These are phyloP conservation scores for Chiloscyllium punctatum DNA, from an alignment of 2,797 vertebrate species.

Conservation along the genomic window DNA sequence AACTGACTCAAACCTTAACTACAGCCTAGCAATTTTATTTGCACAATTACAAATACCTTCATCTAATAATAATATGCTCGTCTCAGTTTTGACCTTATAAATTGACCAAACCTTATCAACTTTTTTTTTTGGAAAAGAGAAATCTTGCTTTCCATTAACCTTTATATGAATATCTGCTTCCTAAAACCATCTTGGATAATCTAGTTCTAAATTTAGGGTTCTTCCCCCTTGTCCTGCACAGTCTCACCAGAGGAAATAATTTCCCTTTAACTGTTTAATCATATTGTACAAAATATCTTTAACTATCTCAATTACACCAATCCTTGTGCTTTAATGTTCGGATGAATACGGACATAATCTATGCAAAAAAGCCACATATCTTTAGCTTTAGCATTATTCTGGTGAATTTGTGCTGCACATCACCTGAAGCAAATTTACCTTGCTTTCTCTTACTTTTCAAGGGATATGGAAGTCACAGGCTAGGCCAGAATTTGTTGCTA, in stretches of 20 bases:
- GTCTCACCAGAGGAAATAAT: not conserved
- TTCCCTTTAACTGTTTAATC: not conserved
- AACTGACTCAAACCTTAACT: not conserved
- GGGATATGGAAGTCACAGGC: too few species aligned
- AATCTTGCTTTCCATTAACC: not conserved
- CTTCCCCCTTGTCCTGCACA: not conserved
- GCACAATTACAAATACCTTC: not conserved
- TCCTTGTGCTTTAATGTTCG: not conserved
- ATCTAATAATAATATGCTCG: not conserved
- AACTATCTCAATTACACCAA: not conserved
- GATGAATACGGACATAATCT: not conserved
- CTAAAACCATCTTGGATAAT: not conserved
- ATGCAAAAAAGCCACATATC: not conserved
- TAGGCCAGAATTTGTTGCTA: too few species aligned
- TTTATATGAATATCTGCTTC: not conserved
- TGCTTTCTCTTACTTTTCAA: too few species aligned
- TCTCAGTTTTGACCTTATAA: not conserved
- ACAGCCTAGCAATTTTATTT: not conserved
- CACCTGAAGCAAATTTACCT: not conserved
- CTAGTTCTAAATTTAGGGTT: not conserved
- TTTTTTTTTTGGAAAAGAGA: not conserved
- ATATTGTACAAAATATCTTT: not conserved
- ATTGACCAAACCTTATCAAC: not conserved
- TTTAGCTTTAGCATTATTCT: not conserved
- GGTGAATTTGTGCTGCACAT: not conserved